Evolutionary conservation across 1,140 invertebrate species (phyloP), one percentile per base, ranked within the genome.

Genomic region (Panulirus ornatus): DNA sequence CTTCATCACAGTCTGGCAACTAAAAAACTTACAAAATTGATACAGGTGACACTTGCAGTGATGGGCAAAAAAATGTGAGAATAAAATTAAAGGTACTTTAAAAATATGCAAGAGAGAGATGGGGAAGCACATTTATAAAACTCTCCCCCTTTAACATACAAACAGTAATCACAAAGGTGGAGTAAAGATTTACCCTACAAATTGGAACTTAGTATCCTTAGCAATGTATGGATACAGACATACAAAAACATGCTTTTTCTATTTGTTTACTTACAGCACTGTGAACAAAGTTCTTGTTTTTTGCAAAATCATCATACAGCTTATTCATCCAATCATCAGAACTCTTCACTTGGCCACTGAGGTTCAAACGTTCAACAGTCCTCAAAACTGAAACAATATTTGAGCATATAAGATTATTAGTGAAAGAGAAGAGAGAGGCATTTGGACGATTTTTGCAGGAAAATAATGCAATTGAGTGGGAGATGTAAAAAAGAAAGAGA

Each of bases 321-420:
- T 95, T 95, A 63, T 95, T 94, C 90, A 95, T 96, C 95, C 96
- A 98, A 75, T 98, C 97, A 14, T 97, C 95, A 1, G 95, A 95
- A 92, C 95, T 95, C 85, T 96, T 94, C 83, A 95, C 94, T 19
- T 95, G 93, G 63, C 95, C 95, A 93, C 96, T 96, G 51, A 96
- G 94, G 83, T 95, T 96, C 8, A 96, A 95, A 71, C 96, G 95
- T 92, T 97, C 97, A 82, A 98, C 94, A 75, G 95, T 95, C 92
- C 97, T 95, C 44, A 98, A 94, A 47, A 97, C 95, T 95, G 92
- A 76, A 93, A 94, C 91, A 90, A 92, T 92, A 90, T 84, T n/a
- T n/a, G n/a, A n/a, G n/a, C n/a, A n/a, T n/a, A n/a, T n/a, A 87
- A 70, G 84, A 91, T 38, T 75, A 40, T 38, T 38, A 16, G 44